Base-by-base conservation (phyloP, 2,888 invertebrate genomes). In the Danaus chrysippus region DNA sequence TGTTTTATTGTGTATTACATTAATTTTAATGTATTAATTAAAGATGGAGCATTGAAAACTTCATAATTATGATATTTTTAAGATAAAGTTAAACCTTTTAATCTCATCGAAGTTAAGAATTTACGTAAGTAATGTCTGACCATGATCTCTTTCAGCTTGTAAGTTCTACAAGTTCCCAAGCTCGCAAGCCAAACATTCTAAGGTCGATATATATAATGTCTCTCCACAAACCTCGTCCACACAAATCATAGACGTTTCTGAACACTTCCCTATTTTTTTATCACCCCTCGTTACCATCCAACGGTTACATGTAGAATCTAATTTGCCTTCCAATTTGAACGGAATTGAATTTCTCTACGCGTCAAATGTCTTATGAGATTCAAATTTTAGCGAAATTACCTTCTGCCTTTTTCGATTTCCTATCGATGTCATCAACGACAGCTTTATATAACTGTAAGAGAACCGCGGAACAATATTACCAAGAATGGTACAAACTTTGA, bases 331-430 rank as follows among this genome's bases (percentile, higher is more conserved):
- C 81, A 79, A 84, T 87, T 85, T 82, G 74, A 76, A 73, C 76
- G 71, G 73, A 82, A 86, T 85, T 80, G 76, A 84, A 84, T 87
- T 81, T 79, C 71, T 75, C 74, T 74, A 71, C 76, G 79, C 87
- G 78, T 84, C 86, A 83, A 86, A 83, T 79, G 78, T 81, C 78
- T 82, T 80, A 81, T 78, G 77, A 81, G 79, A 81, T 82, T 79
- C 79, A 79, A 83, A 83, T 84, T 83, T 82, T 76, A 78, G 77
- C 74, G 77, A 82, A 83, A 83, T 82, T 79, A 76, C 73, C 63
- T 54, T 61, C 62, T 49, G 66, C 55, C 54, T 59, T 49, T 62
- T 78, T 74, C 74, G 73, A 72, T 72, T 74, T 72, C 72, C 70
- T 56, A 23, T 62, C 58, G 34, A 60, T 60, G 60, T 55, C 59